Conservation (phyloP, 2,888 invertebrate species). For the Prosopocoilus inquinatus region DNA sequence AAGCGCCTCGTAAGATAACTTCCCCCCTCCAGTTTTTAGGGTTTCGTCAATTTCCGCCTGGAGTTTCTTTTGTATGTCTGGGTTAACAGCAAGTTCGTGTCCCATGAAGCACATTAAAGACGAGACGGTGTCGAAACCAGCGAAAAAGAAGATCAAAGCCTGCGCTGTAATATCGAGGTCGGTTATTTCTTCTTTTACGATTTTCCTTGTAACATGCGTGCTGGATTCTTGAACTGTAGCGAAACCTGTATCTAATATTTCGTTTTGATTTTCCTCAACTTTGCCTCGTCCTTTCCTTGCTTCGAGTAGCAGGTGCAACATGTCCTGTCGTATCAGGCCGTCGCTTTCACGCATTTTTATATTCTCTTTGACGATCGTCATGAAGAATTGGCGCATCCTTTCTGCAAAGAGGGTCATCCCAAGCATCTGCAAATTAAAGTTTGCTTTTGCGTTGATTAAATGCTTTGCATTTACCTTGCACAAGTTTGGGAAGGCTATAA, state of each 20-base stretch:
- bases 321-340: conserved; percentile 55
- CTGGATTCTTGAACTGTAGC: conserved; percentile 27
- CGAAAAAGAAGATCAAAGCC: conserved; percentile 53
- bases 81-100: conserved; percentile 52
- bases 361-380: conserved; percentile 37
- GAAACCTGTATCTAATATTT: conserved; percentile 18
- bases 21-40: conserved; percentile 21
- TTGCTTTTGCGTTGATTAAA: too few relatives aligned
- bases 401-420: conserved; percentile 2
- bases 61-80: conserved; percentile 50
- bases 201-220: conserved; percentile 14
- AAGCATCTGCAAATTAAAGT: conserved; percentile 5
- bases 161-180: conserved; percentile 46
- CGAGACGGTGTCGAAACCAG: conserved; percentile 53
- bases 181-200: background rate
- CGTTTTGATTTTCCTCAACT: conserved; percentile 5
- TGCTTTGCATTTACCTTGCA: conserved; percentile 7
- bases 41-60: conserved; percentile 37
- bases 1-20: conserved; percentile 27
- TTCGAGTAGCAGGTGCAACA: conserved; percentile 60
- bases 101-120: conserved; percentile 46
- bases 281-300: conserved; percentile 30
- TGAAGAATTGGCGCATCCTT: conserved; percentile 5
- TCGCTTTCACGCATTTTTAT: conserved; percentile 52
- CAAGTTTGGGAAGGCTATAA: conserved; percentile 11